Evolutionary conservation across 2,888 invertebrate species (phyloP).

Genomic region (Drosophila cracens): DNA sequence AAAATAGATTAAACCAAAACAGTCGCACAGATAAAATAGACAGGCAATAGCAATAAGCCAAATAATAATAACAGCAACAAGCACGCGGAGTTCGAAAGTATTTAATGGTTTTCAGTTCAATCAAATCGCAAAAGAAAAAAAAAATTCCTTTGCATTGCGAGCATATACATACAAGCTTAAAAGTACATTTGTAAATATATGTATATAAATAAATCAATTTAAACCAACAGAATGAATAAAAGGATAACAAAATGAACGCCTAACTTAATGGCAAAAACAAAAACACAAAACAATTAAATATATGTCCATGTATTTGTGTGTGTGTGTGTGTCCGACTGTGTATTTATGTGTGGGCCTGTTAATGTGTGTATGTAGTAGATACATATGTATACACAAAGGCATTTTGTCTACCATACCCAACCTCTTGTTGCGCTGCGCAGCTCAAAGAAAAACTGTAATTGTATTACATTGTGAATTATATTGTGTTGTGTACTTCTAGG

Average conservation of each 20-base stretch:
- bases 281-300: conserved; percentile 20
- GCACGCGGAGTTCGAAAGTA: conserved; percentile 20
- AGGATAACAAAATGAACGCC: conserved; percentile 4
- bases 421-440: conserved; percentile 62
- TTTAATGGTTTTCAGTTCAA: conserved; percentile 9
- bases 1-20: conserved; percentile 40
- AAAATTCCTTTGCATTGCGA: conserved; percentile 7
- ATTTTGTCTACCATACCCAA: conserved; percentile 38
- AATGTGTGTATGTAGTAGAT: conserved; percentile 28
- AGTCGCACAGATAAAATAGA: conserved; percentile 22
- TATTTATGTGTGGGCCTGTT: conserved; percentile 1
- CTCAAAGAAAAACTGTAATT: conserved; percentile 42
- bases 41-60: conserved; percentile 21
- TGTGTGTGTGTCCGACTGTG: conserved; percentile 1
- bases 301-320: conserved; percentile 13
- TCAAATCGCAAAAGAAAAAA: neutral
- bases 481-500: conserved; percentile 35
- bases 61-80: conserved; percentile 13
- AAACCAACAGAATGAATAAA: conserved; percentile 8
- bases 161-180: conserved; percentile 24
- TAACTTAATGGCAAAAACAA: conserved; percentile 16
- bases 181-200: conserved; percentile 8
- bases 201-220: conserved; percentile 13
- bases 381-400: conserved; percentile 30
- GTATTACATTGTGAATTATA: conserved; percentile 30